phyloP scores from a whole-genome alignment of 92 coral and sea anemone genomes.

The Phenganax subtilis region DNA sequence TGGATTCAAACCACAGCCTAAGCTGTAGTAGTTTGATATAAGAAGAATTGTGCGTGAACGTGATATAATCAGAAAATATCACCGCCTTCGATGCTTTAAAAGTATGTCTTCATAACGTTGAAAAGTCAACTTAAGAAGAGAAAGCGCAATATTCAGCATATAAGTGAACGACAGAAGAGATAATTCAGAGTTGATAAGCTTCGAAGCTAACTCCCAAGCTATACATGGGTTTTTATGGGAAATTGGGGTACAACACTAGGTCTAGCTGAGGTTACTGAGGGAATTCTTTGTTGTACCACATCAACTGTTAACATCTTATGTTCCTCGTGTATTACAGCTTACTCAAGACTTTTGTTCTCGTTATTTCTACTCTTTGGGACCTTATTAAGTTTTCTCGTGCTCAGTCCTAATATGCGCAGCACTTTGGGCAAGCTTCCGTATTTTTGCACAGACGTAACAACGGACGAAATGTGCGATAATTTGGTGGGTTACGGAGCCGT shows the following conservation, averaged over 20 bases:
- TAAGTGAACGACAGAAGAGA: not conserved
- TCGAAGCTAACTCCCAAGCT: constrained; percentile 38
- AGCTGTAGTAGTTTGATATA: no score
- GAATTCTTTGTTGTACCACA: constrained; percentile 94
- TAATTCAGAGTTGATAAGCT: not conserved
- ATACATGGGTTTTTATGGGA: constrained; percentile 99
- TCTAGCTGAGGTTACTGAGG: constrained; percentile 97
- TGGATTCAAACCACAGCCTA: no score
- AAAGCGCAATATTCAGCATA: not conserved
- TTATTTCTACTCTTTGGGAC: constrained; percentile 68
- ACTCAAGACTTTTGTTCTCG: constrained; percentile 70
- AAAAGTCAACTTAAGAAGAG: not conserved
- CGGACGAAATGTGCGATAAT: constrained; percentile 71
- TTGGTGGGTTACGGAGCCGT: constrained; percentile 94
- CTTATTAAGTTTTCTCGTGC: constrained; percentile 65
- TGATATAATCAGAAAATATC: no score
- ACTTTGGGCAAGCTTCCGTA: constrained; percentile 76
- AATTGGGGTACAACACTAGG: constrained; percentile 99
- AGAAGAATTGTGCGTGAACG: no score
- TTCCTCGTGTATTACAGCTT: constrained; percentile 65
- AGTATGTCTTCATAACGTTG: not conserved
- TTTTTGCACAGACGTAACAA: constrained; percentile 68
- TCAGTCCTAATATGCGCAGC: constrained; percentile 77
- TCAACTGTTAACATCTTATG: constrained; percentile 85
- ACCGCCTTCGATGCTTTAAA: no score